phyloP scores from a whole-genome alignment of 2,113 vertebrate genomes.

The Megaceryle maxima region DNA sequence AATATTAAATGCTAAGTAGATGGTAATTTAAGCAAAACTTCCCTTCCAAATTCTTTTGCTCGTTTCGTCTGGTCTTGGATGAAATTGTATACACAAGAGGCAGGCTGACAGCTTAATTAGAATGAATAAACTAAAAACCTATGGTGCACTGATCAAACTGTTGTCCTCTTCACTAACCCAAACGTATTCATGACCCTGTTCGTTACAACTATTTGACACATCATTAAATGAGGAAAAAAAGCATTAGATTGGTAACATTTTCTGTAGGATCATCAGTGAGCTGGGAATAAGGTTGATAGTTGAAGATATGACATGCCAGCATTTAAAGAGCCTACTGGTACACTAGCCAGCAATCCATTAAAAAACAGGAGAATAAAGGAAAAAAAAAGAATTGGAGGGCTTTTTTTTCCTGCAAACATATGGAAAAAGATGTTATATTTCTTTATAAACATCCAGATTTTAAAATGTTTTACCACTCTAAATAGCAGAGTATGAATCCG shows the following conservation, averaged over 20 bases:
- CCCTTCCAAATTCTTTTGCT: neutral
- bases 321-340: neutral
- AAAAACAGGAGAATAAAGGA: neutral
- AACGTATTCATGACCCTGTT: neutral
- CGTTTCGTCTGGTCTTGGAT: neutral
- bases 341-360: neutral
- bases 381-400: neutral
- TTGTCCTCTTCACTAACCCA: neutral
- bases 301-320: neutral
- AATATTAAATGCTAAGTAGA: neutral
- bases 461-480: neutral
- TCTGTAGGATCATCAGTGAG: neutral
- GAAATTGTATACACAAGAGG: neutral
- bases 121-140: neutral
- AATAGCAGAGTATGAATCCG: neutral
- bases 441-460: neutral
- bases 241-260: neutral
- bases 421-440: neutral
- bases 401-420: neutral
- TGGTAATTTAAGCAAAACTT: neutral
- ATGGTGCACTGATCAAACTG: neutral
- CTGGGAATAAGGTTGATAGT: neutral
- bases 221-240: conserved; percentile 4
- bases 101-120: neutral
- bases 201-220: neutral